A percentile compares a stretch with the other conserved stretches of the same genome.
Evolutionary conservation across 2,888 invertebrate species (phyloP).

Genomic region (Drosophila mayaguana): DNA sequence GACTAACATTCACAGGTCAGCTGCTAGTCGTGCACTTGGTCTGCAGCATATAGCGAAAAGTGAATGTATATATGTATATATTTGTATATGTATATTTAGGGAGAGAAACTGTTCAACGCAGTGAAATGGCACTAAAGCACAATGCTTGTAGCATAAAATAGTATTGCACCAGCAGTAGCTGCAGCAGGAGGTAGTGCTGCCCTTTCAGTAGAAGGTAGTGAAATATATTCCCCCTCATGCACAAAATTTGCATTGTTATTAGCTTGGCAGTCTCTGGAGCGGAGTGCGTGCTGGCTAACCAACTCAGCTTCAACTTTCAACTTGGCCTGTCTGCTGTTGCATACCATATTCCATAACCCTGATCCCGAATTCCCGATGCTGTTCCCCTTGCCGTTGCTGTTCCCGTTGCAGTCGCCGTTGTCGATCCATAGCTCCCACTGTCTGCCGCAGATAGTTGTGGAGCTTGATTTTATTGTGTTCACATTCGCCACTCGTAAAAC

Average conservation of each 20-base stretch:
- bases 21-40: background rate
- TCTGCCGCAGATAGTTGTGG: constrained; percentile 54
- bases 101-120: constrained; percentile 39
- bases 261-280: constrained; percentile 47
- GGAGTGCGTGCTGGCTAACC: constrained; percentile 50
- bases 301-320: constrained; percentile 28
- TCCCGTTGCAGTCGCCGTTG: background rate
- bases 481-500: constrained; percentile 81
- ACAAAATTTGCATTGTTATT: constrained; percentile 78
- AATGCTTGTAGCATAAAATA: constrained; percentile 48
- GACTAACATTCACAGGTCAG: constrained; percentile 3
- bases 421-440: constrained; percentile 25
- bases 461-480: constrained; percentile 78
- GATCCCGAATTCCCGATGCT: constrained; percentile 14
- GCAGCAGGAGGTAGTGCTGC: constrained; percentile 29
- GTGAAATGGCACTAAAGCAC: constrained; percentile 59
- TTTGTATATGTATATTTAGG: constrained; percentile 29
- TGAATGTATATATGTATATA: constrained; percentile 49
- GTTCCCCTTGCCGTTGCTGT: background rate
- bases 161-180: constrained; percentile 32
- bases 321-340: constrained; percentile 26
- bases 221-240: background rate
- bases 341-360: constrained; percentile 8
- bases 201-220: constrained; percentile 21
- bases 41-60: constrained; percentile 39